phyloP scores from a whole-genome alignment of 2,113 vertebrate species.

The Coryphaenoides rupestris region DNA sequence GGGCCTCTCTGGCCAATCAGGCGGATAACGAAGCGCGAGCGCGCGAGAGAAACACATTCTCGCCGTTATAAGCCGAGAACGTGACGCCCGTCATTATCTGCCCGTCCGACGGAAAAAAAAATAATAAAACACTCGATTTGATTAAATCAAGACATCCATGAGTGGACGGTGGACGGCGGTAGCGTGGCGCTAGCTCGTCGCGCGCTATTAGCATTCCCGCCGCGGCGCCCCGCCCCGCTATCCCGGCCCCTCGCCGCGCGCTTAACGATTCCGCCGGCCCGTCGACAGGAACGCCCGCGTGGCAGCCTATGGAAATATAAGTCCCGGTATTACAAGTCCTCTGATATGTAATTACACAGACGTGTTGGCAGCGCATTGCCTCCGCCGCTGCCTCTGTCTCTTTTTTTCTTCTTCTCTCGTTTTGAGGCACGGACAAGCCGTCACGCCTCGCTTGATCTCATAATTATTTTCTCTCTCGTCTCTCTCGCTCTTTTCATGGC shows the following conservation, averaged over 20 bases:
- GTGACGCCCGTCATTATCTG: no score
- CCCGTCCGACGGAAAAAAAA: no score
- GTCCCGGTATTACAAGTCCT: conserved; percentile 35
- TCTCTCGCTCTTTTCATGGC: conserved; percentile 58
- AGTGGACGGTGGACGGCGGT: conserved; percentile 8
- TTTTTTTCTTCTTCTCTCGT: conserved; percentile 61
- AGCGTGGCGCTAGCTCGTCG: not conserved
- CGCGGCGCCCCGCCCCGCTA: conserved; percentile 14
- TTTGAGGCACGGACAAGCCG: conserved; percentile 60
- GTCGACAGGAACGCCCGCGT: conserved; percentile 11
- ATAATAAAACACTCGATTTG: no score
- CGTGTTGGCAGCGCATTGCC: conserved; percentile 55
- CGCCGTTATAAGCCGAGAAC: not conserved
- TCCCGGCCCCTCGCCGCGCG: conserved; percentile 21
- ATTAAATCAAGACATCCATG: no score
- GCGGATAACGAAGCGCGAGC: conserved; percentile 20
- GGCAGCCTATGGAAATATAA: conserved; percentile 26
- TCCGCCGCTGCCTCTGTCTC: conserved; percentile 28
- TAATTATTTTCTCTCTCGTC: conserved; percentile 68
- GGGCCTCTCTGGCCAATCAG: conserved; percentile 14
- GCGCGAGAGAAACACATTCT: not conserved
- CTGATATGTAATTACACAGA: conserved; percentile 60
- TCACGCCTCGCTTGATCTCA: conserved; percentile 60
- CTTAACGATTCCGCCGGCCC: conserved; percentile 33
- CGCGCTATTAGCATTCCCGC: conserved; percentile 7